These are phyloP conservation scores for Megathymus violae DNA, from an alignment of 1,140 invertebrate species.

Conservation along the genomic window DNA sequence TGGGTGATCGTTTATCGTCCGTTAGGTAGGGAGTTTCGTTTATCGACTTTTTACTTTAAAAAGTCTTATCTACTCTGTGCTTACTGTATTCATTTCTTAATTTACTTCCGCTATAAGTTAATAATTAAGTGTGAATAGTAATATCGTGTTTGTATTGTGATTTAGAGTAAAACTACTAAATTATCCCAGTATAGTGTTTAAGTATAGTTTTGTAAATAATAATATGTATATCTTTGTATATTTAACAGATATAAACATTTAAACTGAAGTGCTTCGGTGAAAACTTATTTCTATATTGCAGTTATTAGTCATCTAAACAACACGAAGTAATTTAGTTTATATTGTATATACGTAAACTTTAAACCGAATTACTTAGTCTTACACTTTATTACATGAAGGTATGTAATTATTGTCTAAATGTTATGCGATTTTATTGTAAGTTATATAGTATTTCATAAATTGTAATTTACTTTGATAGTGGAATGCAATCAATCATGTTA, in stretches of 20 bases:
- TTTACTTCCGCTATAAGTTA: background rate
- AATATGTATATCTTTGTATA: background rate
- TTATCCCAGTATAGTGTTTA: background rate
- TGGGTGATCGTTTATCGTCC: no score
- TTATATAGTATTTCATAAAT: background rate
- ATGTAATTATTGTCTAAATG: background rate
- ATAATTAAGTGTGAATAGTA: background rate
- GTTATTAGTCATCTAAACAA: background rate
- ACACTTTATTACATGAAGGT: background rate
- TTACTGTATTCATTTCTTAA: no score
- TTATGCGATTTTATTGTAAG: background rate
- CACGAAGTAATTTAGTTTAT: conserved; percentile 21
- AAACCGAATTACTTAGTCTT: conserved; percentile 18
- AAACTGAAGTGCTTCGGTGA: background rate
- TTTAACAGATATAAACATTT: background rate
- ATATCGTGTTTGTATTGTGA: background rate
- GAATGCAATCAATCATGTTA: conserved; percentile 38
- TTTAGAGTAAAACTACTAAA: background rate
- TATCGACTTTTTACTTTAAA: no score
- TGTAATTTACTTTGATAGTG: conserved; percentile 45
- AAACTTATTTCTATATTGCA: background rate
- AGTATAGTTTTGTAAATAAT: conserved; percentile 1
- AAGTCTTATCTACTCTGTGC: no score
- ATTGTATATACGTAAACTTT: background rate
- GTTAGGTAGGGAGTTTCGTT: no score